phyloP scores from a whole-genome alignment of 2,888 invertebrate species.

The Schizotus pectinicornis region DNA sequence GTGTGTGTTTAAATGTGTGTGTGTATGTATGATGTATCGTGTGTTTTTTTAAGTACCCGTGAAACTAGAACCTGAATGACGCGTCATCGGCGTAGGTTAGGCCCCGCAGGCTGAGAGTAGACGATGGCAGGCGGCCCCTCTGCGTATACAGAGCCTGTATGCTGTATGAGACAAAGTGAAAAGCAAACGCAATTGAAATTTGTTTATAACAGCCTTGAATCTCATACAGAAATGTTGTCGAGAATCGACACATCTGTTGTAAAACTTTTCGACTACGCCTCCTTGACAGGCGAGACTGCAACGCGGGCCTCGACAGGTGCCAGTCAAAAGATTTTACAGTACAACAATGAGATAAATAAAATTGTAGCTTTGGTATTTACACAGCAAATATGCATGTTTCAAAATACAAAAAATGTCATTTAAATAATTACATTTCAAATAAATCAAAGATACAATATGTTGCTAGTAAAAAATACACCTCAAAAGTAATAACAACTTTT shows the following conservation, averaged over 20 bases:
- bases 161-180: constrained; percentile 61
- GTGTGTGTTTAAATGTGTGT: constrained; percentile 40
- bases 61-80: constrained; percentile 60
- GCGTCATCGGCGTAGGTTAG: constrained; percentile 60
- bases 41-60: constrained; percentile 60
- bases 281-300: background rate
- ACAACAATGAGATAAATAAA: constrained; percentile 44
- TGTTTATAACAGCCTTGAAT: constrained; percentile 43
- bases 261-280: constrained; percentile 53
- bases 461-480: constrained; percentile 28
- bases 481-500: constrained; percentile 11
- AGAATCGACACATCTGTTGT: constrained; percentile 38
- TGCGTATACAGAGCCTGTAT: constrained; percentile 61
- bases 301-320: background rate
- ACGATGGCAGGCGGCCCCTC: constrained; percentile 60
- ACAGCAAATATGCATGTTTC: constrained; percentile 33
- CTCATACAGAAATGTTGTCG: constrained; percentile 43
- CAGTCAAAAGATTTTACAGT: constrained; percentile 57
- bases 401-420: constrained; percentile 38
- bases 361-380: constrained; percentile 32
- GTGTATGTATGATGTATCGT: constrained; percentile 41
- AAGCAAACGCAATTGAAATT: constrained; percentile 55
- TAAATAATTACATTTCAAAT: constrained; percentile 49
- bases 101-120: constrained; percentile 62
- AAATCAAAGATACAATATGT: constrained; percentile 31